Base-by-base conservation (phyloP, 1,140 invertebrate species). In the Alviniconcha marisindica region DNA sequence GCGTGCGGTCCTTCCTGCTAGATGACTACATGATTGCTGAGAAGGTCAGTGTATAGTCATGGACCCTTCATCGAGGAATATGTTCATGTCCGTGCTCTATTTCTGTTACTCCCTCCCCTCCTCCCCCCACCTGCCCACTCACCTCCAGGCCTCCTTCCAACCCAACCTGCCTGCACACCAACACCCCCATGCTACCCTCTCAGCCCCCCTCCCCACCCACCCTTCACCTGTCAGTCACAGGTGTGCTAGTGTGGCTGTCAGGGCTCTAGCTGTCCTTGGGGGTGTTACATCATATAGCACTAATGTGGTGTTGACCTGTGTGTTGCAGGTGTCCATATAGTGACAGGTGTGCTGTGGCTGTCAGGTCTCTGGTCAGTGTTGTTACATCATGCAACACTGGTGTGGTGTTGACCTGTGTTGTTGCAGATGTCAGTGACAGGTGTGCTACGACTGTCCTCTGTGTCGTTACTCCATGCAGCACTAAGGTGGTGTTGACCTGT, bases 381-480 rank as follows among this genome's bases (percentile, higher is more conserved):
- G n/a, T n/a, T n/a, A n/a, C n/a, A n/a, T n/a, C n/a, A n/a, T n/a
- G n/a, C n/a, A n/a, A n/a, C n/a, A n/a, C n/a, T n/a, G n/a, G n/a
- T n/a, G n/a, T n/a, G n/a, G n/a, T n/a, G n/a, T n/a, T n/a, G n/a
- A n/a, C n/a, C 40, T 18, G 24, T 76, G 14, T 36, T 76, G 4
- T 76, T 31, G n/a, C 51, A 33, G 42, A 18, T 38, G 31, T 73
- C 48, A 51, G 48, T 51, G 48, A 51, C 48, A 51, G 48, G 15
- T 73, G 69, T 86, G 33, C 85, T 74, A 60, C 21, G 82, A 93
- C 97, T 99, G 3, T 98, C 97, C 38, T 98, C 98, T 40, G 96
- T 99, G 94, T 98, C 97, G 92, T 21, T 97, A 97, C 74, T 98
- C 97, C 92, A 95, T 99, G 87, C n/a, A n/a, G n/a, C n/a, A n/a